Base-by-base conservation (phyloP, 2,888 invertebrate species). In the Ochropleura plecta region DNA sequence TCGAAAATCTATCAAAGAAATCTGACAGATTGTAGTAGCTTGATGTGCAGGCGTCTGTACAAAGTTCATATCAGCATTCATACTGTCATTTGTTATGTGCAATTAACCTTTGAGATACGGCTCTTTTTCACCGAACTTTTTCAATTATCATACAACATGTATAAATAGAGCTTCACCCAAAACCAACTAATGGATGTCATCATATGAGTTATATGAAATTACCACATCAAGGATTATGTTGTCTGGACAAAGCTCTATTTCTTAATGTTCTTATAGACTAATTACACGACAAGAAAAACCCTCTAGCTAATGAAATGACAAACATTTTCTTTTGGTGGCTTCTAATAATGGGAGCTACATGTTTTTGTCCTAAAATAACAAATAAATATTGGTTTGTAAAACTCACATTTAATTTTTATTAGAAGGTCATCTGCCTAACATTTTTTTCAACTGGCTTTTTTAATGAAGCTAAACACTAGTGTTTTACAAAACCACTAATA, bases 271-370 rank as follows among this genome's bases (percentile, higher is more conserved):
- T 4, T 44, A 49, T 44, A 44, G 8, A 65, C n/a, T 44, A 63
- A 60, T 76, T 53, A 76, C 62, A 46, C 1, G 62, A 67, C 51
- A 59, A 18, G 40, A 62, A 51, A 62, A 76, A 20, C 73, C 68
- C 44, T 75, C 16, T 42, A 42, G 81, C 59, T 60, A 57, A 79
- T 64, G 44, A 66, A 69, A 66, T 68, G 42, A 65, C 48, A 20
- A 57, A 63, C 40, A 79, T 40, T 67, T 63, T 57, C n/a, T 40
- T 66, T 57, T 40, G 57, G 9, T 51, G 10, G 5, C 42, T 53
- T 16, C 16, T 53, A 57, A 59, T 8, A 5, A 51, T 44, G 16
- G 4, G 7, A 62, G 42, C 62, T n/a, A 44, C 7, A 7, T 30
- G 10, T 12, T 46, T 49, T 20, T 48, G 9, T 40, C 12, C 12